A percentile compares a stretch with the other conserved stretches of the same genome.
Conservation (phyloP, 2,797 vertebrate species). For the Typhlichthys eigenmanni region DNA sequence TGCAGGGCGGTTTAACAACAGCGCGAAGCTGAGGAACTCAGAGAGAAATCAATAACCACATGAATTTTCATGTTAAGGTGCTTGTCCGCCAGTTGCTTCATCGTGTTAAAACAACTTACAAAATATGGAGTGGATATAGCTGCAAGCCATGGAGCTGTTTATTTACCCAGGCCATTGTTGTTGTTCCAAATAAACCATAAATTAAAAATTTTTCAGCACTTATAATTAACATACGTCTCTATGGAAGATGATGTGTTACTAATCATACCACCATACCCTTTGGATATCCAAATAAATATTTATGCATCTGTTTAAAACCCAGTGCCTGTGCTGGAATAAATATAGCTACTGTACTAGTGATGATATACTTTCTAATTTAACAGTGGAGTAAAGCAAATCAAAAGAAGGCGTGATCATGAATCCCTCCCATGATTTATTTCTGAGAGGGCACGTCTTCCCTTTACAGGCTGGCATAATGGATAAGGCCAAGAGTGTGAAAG, state of each 20-base stretch:
- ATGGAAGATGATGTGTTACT: too few relatives aligned
- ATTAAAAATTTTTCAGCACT: background rate
- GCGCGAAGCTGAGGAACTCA: slow-evolving; percentile 43
- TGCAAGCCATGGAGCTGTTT: slow-evolving; percentile 6
- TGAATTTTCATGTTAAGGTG: slow-evolving; percentile 58
- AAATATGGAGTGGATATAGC: slow-evolving; percentile 10
- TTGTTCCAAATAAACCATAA: slow-evolving; percentile 6
- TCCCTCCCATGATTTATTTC: slow-evolving; percentile 71
- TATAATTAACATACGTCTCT: background rate
- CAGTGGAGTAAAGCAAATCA: slow-evolving; percentile 45
- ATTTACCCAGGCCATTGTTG: background rate
- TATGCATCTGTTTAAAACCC: background rate
- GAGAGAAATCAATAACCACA: slow-evolving; percentile 66
- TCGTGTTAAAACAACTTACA: slow-evolving; percentile 46
- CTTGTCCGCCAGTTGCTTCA: slow-evolving; percentile 55
- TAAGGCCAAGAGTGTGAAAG: slow-evolving; percentile 77
- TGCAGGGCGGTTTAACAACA: slow-evolving; percentile 36
- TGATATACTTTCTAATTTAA: slow-evolving; percentile 77
- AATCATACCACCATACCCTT: too few relatives aligned
- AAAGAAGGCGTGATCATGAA: slow-evolving; percentile 72
- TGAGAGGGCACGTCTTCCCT: slow-evolving; percentile 62
- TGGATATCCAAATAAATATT: too few relatives aligned
- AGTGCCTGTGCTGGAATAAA: too few relatives aligned
- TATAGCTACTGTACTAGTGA: slow-evolving; percentile 54
- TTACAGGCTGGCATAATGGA: slow-evolving; percentile 72